A percentile compares a stretch with the other conserved stretches of the same genome.
Evolutionary conservation across 2,113 vertebrate genomes (phyloP).

Genomic region (Colistium nudipinnis): DNA sequence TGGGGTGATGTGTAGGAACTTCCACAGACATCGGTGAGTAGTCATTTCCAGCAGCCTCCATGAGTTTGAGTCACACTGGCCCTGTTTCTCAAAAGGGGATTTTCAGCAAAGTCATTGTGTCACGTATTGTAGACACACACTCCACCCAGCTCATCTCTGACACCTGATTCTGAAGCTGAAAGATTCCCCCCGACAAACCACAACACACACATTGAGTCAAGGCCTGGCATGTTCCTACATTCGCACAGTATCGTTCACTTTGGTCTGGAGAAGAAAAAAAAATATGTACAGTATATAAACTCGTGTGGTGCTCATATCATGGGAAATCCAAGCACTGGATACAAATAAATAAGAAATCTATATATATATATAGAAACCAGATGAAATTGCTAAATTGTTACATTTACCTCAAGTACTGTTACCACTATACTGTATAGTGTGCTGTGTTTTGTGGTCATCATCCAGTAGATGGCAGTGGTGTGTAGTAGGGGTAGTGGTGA

Average conservation of each 20-base stretch:
- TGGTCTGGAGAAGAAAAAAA: too few relatives aligned
- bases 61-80: slow-evolving; percentile 46
- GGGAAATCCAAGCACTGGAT: too few relatives aligned
- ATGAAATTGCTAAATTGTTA: too few relatives aligned
- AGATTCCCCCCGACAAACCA: slow-evolving; percentile 8
- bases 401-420: too few relatives aligned
- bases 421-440: neutral
- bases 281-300: too few relatives aligned
- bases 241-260: too few relatives aligned
- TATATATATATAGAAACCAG: too few relatives aligned
- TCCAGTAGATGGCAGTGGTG: slow-evolving; percentile 53
- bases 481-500: too few relatives aligned
- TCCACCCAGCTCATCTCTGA: neutral
- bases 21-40: slow-evolving; percentile 7
- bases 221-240: too few relatives aligned
- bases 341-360: too few relatives aligned
- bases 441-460: neutral
- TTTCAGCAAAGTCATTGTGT: neutral
- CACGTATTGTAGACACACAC: neutral
- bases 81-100: neutral
- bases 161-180: neutral
- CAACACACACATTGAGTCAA: neutral
- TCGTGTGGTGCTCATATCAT: too few relatives aligned
- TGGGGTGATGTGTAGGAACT: slow-evolving; percentile 27
- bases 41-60: slow-evolving; percentile 39